Conservation (phyloP, 1,140 invertebrate genomes). For the Polypedilum pembai region DNA sequence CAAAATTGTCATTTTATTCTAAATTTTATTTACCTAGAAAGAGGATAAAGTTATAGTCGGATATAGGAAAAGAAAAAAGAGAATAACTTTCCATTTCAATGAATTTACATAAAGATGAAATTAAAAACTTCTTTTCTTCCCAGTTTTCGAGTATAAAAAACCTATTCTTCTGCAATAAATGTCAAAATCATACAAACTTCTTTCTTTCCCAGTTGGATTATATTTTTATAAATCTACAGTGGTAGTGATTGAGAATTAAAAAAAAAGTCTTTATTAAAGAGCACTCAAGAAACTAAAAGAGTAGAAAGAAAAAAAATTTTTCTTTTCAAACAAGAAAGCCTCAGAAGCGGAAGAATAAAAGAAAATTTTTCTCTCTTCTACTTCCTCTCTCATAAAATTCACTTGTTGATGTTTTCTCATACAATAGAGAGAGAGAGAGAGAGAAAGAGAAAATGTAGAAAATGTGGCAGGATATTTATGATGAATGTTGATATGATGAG, state of each 20-base stretch:
- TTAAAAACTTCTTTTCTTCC: too few relatives aligned
- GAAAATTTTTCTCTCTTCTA: neutral
- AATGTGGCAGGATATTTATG: neutral
- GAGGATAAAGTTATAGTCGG: too few relatives aligned
- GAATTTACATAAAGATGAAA: too few relatives aligned
- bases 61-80: too few relatives aligned
- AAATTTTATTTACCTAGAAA: too few relatives aligned
- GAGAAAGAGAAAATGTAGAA: neutral
- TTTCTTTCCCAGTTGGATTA: too few relatives aligned
- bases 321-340: neutral
- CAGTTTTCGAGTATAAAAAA: neutral
- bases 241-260: too few relatives aligned
- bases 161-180: neutral
- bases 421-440: neutral
- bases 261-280: too few relatives aligned
- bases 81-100: too few relatives aligned
- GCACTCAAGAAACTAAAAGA: too few relatives aligned
- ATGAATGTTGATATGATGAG: neutral
- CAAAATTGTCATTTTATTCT: too few relatives aligned
- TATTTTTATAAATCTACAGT: too few relatives aligned
- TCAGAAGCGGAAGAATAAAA: neutral
- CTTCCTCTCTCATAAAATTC: neutral
- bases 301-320: neutral
- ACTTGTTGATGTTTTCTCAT: neutral
- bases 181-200: neutral